A percentile compares a stretch with the other conserved stretches of the same genome.
phyloP scores from a whole-genome alignment of 2,888 invertebrate species.

The Pilophorus perplexus region DNA sequence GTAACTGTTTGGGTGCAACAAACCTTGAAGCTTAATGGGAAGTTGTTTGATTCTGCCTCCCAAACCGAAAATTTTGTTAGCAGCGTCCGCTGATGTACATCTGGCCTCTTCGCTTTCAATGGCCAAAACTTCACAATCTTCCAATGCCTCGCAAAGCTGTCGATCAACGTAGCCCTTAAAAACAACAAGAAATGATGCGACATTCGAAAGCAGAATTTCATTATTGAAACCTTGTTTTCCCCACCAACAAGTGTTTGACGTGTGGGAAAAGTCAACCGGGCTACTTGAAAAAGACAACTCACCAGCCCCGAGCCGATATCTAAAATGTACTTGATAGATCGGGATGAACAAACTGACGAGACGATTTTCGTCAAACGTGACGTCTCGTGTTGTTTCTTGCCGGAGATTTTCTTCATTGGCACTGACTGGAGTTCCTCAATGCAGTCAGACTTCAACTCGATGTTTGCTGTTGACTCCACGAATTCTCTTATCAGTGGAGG shows the following conservation, averaged over 20 bases:
- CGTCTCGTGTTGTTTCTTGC: conserved; percentile 18
- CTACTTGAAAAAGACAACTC: background rate
- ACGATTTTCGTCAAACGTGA: background rate
- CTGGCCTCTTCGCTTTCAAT: conserved; percentile 24
- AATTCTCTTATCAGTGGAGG: too few relatives aligned
- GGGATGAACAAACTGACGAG: background rate
- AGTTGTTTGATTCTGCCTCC: conserved; percentile 6
- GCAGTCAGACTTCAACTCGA: too few relatives aligned
- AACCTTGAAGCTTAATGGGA: conserved; percentile 21
- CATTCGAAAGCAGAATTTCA: too few relatives aligned
- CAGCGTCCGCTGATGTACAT: conserved; percentile 3
- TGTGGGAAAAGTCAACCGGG: too few relatives aligned
- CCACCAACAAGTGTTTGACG: too few relatives aligned
- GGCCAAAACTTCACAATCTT: conserved; percentile 9
- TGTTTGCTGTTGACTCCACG: too few relatives aligned
- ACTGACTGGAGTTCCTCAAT: too few relatives aligned
- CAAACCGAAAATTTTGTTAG: conserved; percentile 4
- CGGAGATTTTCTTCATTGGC: background rate
- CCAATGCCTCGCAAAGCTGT: conserved; percentile 4
- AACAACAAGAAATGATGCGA: background rate
- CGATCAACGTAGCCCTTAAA: conserved; percentile 30
- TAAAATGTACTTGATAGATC: background rate
- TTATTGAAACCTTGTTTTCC: too few relatives aligned
- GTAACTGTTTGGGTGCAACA: background rate
- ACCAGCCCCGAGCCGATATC: conserved; percentile 34